Evolutionary conservation across 2,113 vertebrate genomes (phyloP).

Genomic region (Brachypteracias leptosomus): DNA sequence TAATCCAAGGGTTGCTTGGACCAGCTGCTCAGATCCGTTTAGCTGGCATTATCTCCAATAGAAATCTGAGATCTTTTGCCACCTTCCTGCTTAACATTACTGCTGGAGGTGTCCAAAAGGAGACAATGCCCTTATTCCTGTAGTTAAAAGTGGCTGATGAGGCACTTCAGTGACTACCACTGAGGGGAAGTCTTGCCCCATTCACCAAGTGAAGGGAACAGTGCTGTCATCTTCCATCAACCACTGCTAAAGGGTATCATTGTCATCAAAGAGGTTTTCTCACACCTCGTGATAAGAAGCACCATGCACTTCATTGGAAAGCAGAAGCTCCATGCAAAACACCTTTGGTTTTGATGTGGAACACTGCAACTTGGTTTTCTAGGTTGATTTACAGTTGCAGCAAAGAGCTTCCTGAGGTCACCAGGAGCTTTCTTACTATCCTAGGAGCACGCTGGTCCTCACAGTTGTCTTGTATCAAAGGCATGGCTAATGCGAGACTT

Average conservation of each 20-base stretch:
- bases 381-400: not conserved
- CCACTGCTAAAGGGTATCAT: not conserved
- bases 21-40: not conserved
- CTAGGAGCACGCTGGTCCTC: not conserved
- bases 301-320: not conserved
- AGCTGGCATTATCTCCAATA: not conserved
- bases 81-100: not conserved
- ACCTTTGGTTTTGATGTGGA: not conserved
- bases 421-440: not conserved
- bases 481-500: not conserved
- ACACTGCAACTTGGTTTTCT: not conserved
- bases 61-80: not conserved
- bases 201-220: not conserved
- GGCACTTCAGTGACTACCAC: too few species aligned
- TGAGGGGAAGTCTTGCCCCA: not conserved
- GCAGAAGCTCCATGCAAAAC: not conserved
- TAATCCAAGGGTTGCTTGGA: fast-evolving
- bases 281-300: not conserved
- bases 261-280: not conserved
- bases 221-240: not conserved
- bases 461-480: not conserved
- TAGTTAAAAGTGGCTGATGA: not conserved
- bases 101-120: not conserved
- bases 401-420: not conserved
- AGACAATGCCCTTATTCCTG: not conserved